Evolutionary conservation across 2,797 vertebrate genomes (phyloP), one percentile per base, ranked within the genome.

Genomic region (Triplophysa yarkandensis): DNA sequence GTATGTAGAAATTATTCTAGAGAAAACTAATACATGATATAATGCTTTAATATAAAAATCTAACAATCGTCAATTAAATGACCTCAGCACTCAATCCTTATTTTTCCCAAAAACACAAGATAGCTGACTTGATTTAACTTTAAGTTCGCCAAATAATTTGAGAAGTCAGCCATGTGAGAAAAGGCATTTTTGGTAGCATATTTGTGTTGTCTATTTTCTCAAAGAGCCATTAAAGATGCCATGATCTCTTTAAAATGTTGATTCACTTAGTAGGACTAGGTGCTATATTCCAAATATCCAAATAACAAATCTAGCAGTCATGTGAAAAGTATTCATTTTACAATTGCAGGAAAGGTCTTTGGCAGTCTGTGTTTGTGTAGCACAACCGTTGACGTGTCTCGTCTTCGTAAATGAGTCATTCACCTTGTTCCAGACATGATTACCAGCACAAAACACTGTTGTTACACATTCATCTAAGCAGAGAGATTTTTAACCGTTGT

Each of bases 111-210:
- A 55, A 71, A 10, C 25, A 46, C 10, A 2, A 44, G 16, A 50
- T 36, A 3, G 2, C 2, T 10, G 34, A 17, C 41, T 34, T 17
- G 25, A 41, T 71, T 41, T 14, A 44, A 11, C 23, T 21, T 63
- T 50, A 50, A 6, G 28, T 64, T 34, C 76, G 27, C 44, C 23
- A 46, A 46, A 76, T 81, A n/a, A 68, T 32, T 14, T 48, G 52
- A 39, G 70, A 78, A 83, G 77, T 61, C 81, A 50, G 17, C 64
- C 66, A 55, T 82, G 36, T 79, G 72, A 78, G 80, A 80, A 80
- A 63, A 83, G 84, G 80, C 79, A 77, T 84, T 82, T 85, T 58
- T 81, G 80, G 88, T 89, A 90, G 89, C 91, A 89, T 87, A 82
- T 74, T 81, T 85, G 79, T 87, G 83, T 88, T 89, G 83, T 58